Evolutionary conservation across 1,140 invertebrate species (phyloP), one percentile per base, ranked within the genome.

Genomic region (Kradibia gibbosae): DNA sequence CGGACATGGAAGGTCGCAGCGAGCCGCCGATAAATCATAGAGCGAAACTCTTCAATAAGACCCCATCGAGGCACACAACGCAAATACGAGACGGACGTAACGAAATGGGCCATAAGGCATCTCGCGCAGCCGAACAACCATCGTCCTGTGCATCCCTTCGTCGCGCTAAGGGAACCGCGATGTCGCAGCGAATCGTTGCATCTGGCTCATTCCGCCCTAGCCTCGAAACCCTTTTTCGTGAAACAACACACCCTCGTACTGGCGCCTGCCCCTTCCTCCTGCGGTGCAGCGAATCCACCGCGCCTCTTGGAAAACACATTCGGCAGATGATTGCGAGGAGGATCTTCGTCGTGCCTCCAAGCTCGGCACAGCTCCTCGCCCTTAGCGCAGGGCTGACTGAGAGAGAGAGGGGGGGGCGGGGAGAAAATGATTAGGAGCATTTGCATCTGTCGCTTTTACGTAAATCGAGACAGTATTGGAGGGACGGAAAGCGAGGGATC

Each of bases 301-400:
- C 20, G 39, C 60, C 77, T 82, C 74, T 53, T 7, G 75, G 75
- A 82, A 81, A 78, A 72, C 28, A 13, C 13, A 8, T 78, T 65
- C 60, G 80, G 60, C 80, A 77, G 80, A 81, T 72, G 80, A 81
- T 81, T 20, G 34, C 3, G 28, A 7, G 45, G 67, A 72, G 45
- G 48, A 82, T 48, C 3, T 36, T 50, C 42, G 70, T 48, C 34
- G 11, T 67, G 65, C 53, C 48, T 48, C 79, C 36, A 62, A 0
- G 13, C 25, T 3, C n/a, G 77, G 62, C 31, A 34, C 31, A 20
- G 50, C 34, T 76, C 34, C 22, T 57, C 48, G 22, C 48, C 31
- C 28, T 80, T 53, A 45, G 5, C 42, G 55, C 8, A 0, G 5
- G 28, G 72, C 53, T 25, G 5, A 53, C 8, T 20, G 71, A 22